Evolutionary conservation across 2,888 invertebrate species (phyloP), one percentile per base, ranked within the genome.

Genomic region (Calameuta filiformis): DNA sequence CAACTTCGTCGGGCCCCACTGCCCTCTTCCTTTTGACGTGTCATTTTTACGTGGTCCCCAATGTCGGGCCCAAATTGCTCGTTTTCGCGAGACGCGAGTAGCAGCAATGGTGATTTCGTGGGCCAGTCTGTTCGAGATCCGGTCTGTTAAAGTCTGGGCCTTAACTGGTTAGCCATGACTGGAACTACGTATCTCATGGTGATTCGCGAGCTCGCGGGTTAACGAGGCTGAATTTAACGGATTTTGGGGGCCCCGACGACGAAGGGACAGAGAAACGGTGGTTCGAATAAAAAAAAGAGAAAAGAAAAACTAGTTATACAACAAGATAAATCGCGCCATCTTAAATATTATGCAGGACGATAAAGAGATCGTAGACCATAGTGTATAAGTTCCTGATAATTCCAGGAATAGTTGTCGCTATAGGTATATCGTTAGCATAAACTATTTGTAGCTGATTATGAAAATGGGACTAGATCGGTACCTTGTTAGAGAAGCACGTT

Each of bases 381-480:
- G 56, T 56, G 9, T 23, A 9, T 56, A 56, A 23, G 56, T 56
- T 56, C 56, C 23, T 56, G 56, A 56, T 56, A 23, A 56, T 56
- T 56, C 56, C 23, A 9, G 23, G 56, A 56, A 56, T 56, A 56
- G 56, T 56, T 56, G 23, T 23, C 56, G 56, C 56, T 56, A 56
- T 56, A 56, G 56, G 23, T 56, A 56, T 56, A 56, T 56, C 56
- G 56, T 56, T 56, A 56, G 56, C 56, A 56, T 56, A 56, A 56
- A 56, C 23, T 56, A 56, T 56, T 56, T 56, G 56, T 56, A 56
- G 23, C 56, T 56, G 75, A 87, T 89, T 87, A 88, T 86, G 86
- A 87, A 86, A 86, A 87, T 85, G 81, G 80, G 81, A 81, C 79
- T 81, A 82, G 82, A 83, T 83, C 79, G 83, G 80, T 85, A 85